These are phyloP conservation scores for Cylindroiulus punctatus DNA, from an alignment of 2,888 invertebrate genomes.

Conservation along the genomic window DNA sequence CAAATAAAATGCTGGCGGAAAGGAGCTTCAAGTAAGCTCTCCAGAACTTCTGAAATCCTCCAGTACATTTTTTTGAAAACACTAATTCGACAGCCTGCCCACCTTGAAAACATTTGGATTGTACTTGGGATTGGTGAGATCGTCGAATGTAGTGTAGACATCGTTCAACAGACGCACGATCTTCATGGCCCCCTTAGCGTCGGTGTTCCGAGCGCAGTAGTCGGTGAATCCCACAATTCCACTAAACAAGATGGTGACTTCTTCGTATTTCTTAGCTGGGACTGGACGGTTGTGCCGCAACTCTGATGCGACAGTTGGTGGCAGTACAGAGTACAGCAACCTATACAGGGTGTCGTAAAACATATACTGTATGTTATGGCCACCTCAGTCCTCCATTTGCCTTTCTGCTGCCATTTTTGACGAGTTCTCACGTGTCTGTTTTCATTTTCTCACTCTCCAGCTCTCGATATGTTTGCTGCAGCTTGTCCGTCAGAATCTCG, in stretches of 20 bases:
- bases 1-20: no score
- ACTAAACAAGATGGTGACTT: conserved; percentile 92
- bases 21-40: no score
- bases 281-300: conserved; percentile 91
- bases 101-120: conserved; percentile 97
- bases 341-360: conserved; percentile 69
- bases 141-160: conserved; percentile 93
- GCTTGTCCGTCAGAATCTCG: conserved; percentile 91
- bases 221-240: conserved; percentile 91
- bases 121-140: conserved; percentile 87
- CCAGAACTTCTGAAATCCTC: no score
- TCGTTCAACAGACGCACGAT: conserved; percentile 93
- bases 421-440: conserved; percentile 80
- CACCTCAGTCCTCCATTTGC: background rate
- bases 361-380: no score
- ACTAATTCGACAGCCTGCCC: conserved; percentile 56
- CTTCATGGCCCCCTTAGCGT: conserved; percentile 93
- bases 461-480: conserved; percentile 93
- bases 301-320: conserved; percentile 94
- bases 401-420: background rate
- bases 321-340: conserved; percentile 91
- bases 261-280: conserved; percentile 86
- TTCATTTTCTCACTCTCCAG: conserved; percentile 94
- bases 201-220: conserved; percentile 89
- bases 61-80: background rate